Evolutionary conservation across 2,888 invertebrate genomes (phyloP).

Genomic region (Itoplectis maculator): DNA sequence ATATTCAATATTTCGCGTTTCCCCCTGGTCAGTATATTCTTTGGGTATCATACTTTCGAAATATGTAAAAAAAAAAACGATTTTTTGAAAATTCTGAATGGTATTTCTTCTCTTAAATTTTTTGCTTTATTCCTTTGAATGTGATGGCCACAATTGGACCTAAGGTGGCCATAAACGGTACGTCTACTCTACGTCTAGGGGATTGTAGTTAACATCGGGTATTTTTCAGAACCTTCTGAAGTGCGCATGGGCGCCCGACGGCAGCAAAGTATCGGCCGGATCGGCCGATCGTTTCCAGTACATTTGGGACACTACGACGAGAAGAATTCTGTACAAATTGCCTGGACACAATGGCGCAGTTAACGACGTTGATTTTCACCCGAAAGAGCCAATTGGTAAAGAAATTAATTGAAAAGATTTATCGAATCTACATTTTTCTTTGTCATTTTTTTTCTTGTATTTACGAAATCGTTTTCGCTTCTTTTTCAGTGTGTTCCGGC

Average conservation of each 20-base stretch:
- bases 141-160: too few relatives aligned
- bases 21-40: too few relatives aligned
- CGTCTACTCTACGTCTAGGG: constrained; percentile 13
- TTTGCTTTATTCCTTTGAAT: too few relatives aligned
- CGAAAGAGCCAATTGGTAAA: constrained; percentile 93
- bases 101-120: too few relatives aligned
- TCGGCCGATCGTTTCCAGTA: constrained; percentile 98
- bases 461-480: constrained; percentile 39
- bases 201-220: neutral
- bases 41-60: too few relatives aligned
- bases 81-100: too few relatives aligned
- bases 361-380: constrained; percentile 98
- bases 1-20: too few relatives aligned
- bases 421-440: too few relatives aligned
- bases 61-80: too few relatives aligned
- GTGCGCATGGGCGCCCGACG: constrained; percentile 97
- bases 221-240: constrained; percentile 91
- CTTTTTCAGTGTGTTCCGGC: constrained; percentile 92
- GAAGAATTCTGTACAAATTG: constrained; percentile 96
- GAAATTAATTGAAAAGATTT: neutral
- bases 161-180: too few relatives aligned
- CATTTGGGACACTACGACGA: constrained; percentile 97
- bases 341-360: constrained; percentile 99
- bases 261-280: constrained; percentile 95
- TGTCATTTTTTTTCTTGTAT: neutral